phyloP scores from a whole-genome alignment of 2,113 vertebrate genomes.

The Vulpes ferrilata region DNA sequence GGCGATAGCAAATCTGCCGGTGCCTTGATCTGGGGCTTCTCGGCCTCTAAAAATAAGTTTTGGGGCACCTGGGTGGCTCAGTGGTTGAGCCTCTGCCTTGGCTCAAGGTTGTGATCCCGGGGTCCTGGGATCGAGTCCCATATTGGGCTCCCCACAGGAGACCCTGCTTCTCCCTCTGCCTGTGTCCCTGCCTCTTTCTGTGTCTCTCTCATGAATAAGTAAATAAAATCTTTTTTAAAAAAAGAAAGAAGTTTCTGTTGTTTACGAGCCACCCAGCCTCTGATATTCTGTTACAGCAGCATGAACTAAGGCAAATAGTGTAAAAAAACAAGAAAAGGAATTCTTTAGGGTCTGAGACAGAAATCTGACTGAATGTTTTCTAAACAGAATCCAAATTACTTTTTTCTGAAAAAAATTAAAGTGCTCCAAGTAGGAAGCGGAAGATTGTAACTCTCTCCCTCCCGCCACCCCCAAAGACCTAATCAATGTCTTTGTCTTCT shows the following conservation, averaged over 20 bases:
- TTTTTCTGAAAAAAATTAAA: not conserved
- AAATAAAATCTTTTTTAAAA: not conserved
- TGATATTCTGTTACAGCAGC: not conserved
- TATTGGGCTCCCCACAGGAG: no score
- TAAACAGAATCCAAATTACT: constrained; percentile 32
- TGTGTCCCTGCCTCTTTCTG: no score
- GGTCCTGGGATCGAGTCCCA: no score
- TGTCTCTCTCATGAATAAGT: no score
- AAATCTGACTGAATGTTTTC: constrained; percentile 3
- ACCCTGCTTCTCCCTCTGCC: no score
- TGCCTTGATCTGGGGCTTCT: not conserved
- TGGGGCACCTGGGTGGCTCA: no score
- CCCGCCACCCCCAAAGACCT: not conserved
- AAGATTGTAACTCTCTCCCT: not conserved
- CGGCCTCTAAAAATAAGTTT: not conserved
- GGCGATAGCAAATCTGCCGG: not conserved
- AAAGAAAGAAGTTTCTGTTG: not conserved
- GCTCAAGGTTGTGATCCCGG: no score
- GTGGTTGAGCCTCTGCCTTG: no score
- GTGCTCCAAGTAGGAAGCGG: constrained; percentile 10
- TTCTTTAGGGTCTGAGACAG: not conserved
- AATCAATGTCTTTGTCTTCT: not conserved
- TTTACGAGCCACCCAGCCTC: not conserved
- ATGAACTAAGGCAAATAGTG: not conserved
- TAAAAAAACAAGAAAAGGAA: not conserved